Evolutionary conservation across 2,888 invertebrate species (phyloP).

Genomic region (Anthophora plumipes): DNA sequence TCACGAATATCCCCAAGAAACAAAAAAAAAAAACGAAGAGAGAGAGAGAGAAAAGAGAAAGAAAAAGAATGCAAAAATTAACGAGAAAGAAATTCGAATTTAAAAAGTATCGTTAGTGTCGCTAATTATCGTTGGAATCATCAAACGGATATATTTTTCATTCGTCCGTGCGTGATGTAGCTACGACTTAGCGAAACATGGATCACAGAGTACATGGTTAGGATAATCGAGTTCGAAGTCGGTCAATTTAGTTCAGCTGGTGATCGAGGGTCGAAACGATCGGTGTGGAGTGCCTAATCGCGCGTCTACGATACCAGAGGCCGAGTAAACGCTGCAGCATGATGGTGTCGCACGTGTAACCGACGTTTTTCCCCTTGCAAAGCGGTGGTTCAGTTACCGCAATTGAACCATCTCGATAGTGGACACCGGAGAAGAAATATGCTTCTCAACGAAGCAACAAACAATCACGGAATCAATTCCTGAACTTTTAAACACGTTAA

Average conservation of each 20-base stretch:
- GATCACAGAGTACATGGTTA: neutral
- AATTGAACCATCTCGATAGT: neutral
- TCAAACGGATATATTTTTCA: neutral
- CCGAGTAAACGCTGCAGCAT: slow-evolving; percentile 38
- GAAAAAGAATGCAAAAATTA: neutral
- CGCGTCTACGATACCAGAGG: slow-evolving; percentile 30
- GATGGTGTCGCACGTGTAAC: neutral
- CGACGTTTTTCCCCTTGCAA: neutral
- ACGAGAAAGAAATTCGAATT: neutral
- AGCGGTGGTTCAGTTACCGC: neutral
- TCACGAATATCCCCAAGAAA: neutral
- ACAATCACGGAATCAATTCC: too few species aligned
- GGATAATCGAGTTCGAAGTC: slow-evolving; percentile 39
- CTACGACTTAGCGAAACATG: neutral
- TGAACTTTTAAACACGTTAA: too few species aligned
- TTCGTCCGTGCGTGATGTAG: neutral
- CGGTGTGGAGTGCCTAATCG: slow-evolving; percentile 30
- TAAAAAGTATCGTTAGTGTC: neutral
- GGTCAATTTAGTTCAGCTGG: slow-evolving; percentile 11
- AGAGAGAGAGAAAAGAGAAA: neutral
- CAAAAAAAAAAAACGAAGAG: neutral
- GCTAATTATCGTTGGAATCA: neutral
- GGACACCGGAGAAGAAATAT: neutral
- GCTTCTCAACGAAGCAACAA: neutral
- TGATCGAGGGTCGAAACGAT: slow-evolving; percentile 3